Percentiles rank a stretch among this genome's conserved stretches.
phyloP scores from a whole-genome alignment of 2,113 vertebrate genomes.

The Phalacrocorax brasilianus region DNA sequence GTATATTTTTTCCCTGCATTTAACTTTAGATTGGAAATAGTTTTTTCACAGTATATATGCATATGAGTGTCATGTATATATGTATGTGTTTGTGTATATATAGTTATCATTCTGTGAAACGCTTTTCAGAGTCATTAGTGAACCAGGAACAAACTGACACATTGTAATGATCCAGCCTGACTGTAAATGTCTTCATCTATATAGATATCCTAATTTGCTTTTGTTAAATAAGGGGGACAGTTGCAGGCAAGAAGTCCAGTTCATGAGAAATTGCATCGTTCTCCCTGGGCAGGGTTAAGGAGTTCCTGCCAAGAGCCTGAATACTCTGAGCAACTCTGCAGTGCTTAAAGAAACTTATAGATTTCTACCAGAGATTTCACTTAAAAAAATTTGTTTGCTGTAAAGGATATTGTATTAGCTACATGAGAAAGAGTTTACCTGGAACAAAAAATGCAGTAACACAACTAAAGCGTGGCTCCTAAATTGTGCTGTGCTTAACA shows the following conservation, averaged over 20 bases:
- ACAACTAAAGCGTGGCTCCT: background rate
- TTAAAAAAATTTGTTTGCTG: background rate
- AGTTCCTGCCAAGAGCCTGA: background rate
- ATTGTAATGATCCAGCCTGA: background rate
- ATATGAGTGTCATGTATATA: background rate
- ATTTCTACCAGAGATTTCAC: background rate
- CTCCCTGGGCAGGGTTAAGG: background rate
- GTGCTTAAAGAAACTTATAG: background rate
- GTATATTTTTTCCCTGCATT: background rate
- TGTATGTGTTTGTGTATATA: background rate
- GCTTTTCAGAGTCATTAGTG: background rate
- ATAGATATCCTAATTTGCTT: background rate
- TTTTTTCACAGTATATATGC: background rate
- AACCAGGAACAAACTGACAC: background rate
- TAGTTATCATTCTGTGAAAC: background rate
- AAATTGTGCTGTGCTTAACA: rapidly evolving
- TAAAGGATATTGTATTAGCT: background rate
- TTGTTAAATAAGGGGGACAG: background rate
- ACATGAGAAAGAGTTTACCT: background rate
- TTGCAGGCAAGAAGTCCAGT: background rate
- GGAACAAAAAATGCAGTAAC: background rate
- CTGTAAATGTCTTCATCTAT: background rate
- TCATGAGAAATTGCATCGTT: background rate
- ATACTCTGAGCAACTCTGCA: background rate
- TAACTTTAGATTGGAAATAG: background rate